Conservation (phyloP, 2,797 vertebrate genomes). For the Enteromius mattozi region DNA sequence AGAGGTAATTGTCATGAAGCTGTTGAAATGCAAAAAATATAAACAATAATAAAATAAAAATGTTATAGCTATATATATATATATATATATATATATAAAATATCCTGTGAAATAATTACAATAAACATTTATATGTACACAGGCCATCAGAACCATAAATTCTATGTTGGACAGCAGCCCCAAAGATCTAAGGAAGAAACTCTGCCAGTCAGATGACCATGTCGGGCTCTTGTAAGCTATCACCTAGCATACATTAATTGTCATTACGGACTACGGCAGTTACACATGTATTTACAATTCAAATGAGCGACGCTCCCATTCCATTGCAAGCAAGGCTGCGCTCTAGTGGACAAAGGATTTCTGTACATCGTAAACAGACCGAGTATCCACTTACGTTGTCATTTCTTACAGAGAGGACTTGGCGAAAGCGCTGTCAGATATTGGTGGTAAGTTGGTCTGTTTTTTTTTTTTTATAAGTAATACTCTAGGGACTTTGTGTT, state of each 20-base stretch:
- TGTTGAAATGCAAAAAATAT: neutral
- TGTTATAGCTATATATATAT: no score
- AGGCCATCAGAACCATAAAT: slow-evolving; percentile 84
- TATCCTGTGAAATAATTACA: neutral
- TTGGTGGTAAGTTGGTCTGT: slow-evolving; percentile 79
- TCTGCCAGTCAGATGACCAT: slow-evolving; percentile 72
- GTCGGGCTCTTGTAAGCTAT: slow-evolving; percentile 75
- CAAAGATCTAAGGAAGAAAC: slow-evolving; percentile 73
- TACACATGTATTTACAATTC: neutral
- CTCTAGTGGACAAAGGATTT: slow-evolving; percentile 36
- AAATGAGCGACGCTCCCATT: neutral
- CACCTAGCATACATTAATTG: neutral
- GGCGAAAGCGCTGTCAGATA: slow-evolving; percentile 77
- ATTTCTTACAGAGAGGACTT: slow-evolving; percentile 81
- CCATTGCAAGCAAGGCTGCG: slow-evolving; percentile 18
- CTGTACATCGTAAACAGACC: neutral
- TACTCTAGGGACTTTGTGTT: neutral
- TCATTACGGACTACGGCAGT: neutral
- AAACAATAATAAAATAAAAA: no score
- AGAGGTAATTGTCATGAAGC: slow-evolving; percentile 73
- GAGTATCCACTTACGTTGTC: neutral
- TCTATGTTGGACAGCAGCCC: slow-evolving; percentile 73
- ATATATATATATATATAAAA: no score
- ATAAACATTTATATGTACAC: neutral
- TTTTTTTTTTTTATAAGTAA: slow-evolving; percentile 49